Conservation (phyloP, 2,113 vertebrate species). For the Ochotona princeps region DNA sequence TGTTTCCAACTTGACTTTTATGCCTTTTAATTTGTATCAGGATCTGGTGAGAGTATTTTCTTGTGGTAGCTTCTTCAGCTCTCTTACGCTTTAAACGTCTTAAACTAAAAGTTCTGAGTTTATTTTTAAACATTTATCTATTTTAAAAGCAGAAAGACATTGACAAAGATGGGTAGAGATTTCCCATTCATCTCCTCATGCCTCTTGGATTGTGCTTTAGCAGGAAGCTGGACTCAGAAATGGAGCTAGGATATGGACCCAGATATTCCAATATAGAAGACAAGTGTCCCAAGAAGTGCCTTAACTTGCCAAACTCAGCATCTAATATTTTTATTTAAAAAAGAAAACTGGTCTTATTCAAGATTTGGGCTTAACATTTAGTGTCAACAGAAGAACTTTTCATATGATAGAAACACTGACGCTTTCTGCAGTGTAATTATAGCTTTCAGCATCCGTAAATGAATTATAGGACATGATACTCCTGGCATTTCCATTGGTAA, state of each 20-base stretch:
- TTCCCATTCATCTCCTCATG: too few species aligned
- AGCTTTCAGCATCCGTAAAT: constrained; percentile 49
- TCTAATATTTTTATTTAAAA: too few species aligned
- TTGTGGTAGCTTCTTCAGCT: background rate
- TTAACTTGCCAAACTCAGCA: too few species aligned
- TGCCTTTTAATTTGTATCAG: background rate
- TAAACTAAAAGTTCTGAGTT: background rate
- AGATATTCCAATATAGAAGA: too few species aligned
- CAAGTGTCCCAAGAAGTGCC: too few species aligned
- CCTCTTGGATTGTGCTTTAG: too few species aligned
- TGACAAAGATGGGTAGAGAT: too few species aligned
- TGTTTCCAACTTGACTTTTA: background rate
- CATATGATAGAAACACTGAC: background rate
- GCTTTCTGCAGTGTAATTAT: background rate
- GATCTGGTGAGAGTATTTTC: background rate
- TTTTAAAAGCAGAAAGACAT: too few species aligned
- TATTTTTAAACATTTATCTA: too few species aligned
- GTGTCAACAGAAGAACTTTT: background rate
- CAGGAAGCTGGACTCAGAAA: too few species aligned
- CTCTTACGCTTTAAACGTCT: background rate
- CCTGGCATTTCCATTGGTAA: constrained; percentile 72
- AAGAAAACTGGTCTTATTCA: background rate
- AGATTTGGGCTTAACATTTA: background rate
- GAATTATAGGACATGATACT: constrained; percentile 47
- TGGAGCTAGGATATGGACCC: too few species aligned